These are phyloP conservation scores for Dysidea cf. avara DNA, from an alignment of 37 sponge, comb jelly and placozoan species.

Conservation along the genomic window DNA sequence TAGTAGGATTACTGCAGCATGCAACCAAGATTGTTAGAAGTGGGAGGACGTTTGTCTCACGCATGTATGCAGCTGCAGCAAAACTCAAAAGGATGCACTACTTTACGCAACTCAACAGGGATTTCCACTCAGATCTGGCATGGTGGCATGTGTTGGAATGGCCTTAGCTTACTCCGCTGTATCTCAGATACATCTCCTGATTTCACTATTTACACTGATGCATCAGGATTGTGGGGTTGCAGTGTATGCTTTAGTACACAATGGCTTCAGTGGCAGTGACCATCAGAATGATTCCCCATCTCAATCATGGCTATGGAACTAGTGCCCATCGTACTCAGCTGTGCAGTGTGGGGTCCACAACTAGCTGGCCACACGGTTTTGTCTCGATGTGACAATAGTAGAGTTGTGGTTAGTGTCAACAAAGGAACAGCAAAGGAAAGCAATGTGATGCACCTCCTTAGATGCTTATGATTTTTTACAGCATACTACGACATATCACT, in stretches of 20 bases:
- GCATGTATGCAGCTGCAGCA: background rate
- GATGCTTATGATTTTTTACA: too few species aligned
- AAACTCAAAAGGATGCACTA: background rate
- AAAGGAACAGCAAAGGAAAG: too few species aligned
- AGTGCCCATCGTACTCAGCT: background rate
- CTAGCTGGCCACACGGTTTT: background rate
- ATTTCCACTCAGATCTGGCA: background rate
- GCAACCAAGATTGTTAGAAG: constrained; percentile 4
- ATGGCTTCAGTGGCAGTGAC: too few species aligned
- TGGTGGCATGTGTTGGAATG: constrained; percentile 22
- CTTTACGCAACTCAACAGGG: constrained; percentile 5
- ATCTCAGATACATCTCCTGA: background rate
- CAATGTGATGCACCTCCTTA: too few species aligned
- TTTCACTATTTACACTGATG: too few species aligned
- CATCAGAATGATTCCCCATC: too few species aligned
- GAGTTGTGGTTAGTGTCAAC: too few species aligned
- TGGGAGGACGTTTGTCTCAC: constrained; percentile 11
- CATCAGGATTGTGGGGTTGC: too few species aligned
- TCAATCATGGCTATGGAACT: background rate
- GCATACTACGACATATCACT: too few species aligned
- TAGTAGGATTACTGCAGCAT: constrained; percentile 11
- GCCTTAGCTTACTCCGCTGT: background rate
- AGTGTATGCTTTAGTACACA: too few species aligned
- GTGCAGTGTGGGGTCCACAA: background rate
- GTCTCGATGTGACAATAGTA: too few species aligned